A percentile compares a stretch with the other conserved stretches of the same genome.
These are phyloP conservation scores for Fistularia commersonii DNA, from an alignment of 2,797 vertebrate genomes.

Conservation along the genomic window DNA sequence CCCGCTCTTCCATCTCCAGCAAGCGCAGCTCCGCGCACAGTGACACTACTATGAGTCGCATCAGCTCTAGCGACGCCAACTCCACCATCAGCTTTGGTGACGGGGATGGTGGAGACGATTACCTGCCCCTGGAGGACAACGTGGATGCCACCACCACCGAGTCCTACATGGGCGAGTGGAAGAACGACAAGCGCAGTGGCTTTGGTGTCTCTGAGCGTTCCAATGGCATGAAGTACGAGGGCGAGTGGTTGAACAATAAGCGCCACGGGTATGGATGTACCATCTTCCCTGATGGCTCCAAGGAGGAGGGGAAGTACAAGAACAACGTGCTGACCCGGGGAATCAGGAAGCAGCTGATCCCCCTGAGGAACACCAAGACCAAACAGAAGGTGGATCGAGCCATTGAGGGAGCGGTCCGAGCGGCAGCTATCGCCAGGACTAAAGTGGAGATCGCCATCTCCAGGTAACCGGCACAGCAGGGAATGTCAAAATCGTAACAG, in stretches of 20 bases:
- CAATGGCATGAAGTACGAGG: conserved; percentile 95
- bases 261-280: conserved; percentile 94
- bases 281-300: conserved; percentile 88
- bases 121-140: conserved; percentile 83
- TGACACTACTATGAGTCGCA: conserved; percentile 90
- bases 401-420: conserved; percentile 87
- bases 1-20: conserved; percentile 93
- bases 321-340: conserved; percentile 90
- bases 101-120: conserved; percentile 82
- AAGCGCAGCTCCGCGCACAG: conserved; percentile 93
- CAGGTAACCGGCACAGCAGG: conserved; percentile 72
- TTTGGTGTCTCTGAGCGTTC: conserved; percentile 93
- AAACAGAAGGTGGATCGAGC: conserved; percentile 95
- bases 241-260: conserved; percentile 93
- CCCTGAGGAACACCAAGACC: conserved; percentile 91
- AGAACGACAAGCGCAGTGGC: conserved; percentile 91
- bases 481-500: too few species aligned
- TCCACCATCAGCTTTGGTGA: conserved; percentile 93
- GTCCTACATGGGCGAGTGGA: conserved; percentile 94
- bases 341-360: conserved; percentile 91
- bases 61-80: conserved; percentile 94
- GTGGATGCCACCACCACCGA: conserved; percentile 96
- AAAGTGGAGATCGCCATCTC: conserved; percentile 97
- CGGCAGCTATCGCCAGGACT: conserved; percentile 90
- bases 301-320: conserved; percentile 96